Base-by-base conservation (phyloP, 1,140 invertebrate genomes). In the Goniozus legneri region DNA sequence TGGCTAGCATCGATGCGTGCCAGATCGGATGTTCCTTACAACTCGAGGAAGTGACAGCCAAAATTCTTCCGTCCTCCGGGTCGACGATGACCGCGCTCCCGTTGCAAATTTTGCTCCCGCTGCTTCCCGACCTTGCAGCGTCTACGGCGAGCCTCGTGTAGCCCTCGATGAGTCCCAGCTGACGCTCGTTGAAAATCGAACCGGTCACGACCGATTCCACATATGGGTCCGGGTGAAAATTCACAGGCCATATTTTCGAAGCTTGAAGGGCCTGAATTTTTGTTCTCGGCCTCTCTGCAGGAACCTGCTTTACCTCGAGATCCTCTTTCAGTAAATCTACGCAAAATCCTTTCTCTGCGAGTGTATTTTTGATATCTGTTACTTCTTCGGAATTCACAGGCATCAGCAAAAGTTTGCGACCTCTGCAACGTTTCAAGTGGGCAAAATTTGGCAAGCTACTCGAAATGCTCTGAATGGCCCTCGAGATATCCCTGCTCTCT, bases 1-100 rank as follows among this genome's bases (percentile, higher is more conserved):
- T 80, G 3, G 85, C 87, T 1, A 91, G 66, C 88, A 97, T 95
- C 0, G 83, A 75, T 21, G 89, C 84, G 77, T 98, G 95, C 69
- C 88, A 84, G 33, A 91, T 75, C 0, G 91, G 87, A 76, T 92
- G 87, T 2, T 65, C 48, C 34, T 71, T 34, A 44, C 83, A 72
- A 44, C 76, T 67, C 56, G 86, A 82, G 47, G 77, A 79, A 3
- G 85, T 80, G n/a, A 86, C 65, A 2, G 88, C 83, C 1, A 90
- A 74, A 13, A 89, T 69, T 18, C 75, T 78, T 2, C 82, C 71
- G 2, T 65, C 72, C 6, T 64, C 60, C 0, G 88, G 85, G 77
- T 91, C 86, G 1, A 89, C 80, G 2, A 90, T 79, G 21, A 88
- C 72, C n/a, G 79, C 80, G 37, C 78, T 72, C 10, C 79, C 68